phyloP scores from a whole-genome alignment of 2,113 vertebrate species.

The Oryzias javanicus region DNA sequence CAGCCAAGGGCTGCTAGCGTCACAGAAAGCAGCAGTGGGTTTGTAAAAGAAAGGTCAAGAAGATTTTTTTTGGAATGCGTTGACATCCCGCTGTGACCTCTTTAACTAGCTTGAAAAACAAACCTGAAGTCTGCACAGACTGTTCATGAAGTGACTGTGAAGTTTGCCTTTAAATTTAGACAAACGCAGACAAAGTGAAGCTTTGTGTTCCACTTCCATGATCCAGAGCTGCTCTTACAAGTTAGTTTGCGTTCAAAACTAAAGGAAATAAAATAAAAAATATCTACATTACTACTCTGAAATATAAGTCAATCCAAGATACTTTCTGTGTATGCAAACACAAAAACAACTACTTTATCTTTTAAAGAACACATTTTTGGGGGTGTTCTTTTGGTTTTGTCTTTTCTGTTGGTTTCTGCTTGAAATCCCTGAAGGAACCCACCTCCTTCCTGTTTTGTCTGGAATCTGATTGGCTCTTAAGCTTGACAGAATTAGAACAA shows the following conservation, averaged over 20 bases:
- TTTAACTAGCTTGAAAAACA: conserved; percentile 1
- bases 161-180: neutral
- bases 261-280: neutral
- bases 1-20: conserved; percentile 25
- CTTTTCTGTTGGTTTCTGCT: conserved; percentile 2
- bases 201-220: no score
- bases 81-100: neutral
- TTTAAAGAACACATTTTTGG: no score
- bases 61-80: neutral
- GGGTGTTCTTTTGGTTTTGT: no score
- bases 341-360: neutral
- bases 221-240: no score
- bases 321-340: neutral
- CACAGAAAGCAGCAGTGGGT: neutral
- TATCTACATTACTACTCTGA: neutral
- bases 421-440: conserved; percentile 65
- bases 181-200: neutral
- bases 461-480: conserved; percentile 60
- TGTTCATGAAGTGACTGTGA: neutral
- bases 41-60: conserved; percentile 1
- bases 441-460: conserved; percentile 81
- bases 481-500: conserved; percentile 40
- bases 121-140: neutral
- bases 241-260: neutral
- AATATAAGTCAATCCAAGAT: neutral